Evolutionary conservation across 2,113 vertebrate species (phyloP), one percentile per base, ranked within the genome.

Genomic region (Gymnocephalus cernua): DNA sequence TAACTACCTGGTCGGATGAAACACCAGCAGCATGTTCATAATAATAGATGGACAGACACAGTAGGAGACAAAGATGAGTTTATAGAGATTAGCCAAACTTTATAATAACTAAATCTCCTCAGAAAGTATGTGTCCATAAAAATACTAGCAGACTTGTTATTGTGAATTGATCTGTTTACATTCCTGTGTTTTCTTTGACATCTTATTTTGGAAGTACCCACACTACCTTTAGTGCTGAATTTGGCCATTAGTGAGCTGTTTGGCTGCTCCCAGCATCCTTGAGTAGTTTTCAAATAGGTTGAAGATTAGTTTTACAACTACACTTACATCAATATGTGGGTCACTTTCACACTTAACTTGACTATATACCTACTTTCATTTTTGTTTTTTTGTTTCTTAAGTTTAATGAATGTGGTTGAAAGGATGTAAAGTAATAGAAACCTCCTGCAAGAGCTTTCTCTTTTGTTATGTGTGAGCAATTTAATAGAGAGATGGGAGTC

Each of bases 121-220:
- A 67, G 54, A 62, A 72, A 47, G 23, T 29, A 10, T 15, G 18
- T 53, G 53, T 45, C 35, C 12, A 53, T 58, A 59, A 66, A 54
- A 75, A 45, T 25, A 58, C 16, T 14, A 44, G 48, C 62, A 76
- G 58, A 6, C 35, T 27, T 45, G 16, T 61, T 51, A 71, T 76
- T 15, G 19, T 8, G 11, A 59, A 66, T 56, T 15, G 21, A 80
- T 74, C 23, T 74, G 70, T 69, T 83, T 78, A 54, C 41, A 65
- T 83, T 80, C 76, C n/a, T 61, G 10, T 45, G 23, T 47, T 86
- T 58, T 71, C 18, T 47, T 72, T 32, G 47, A 64, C 23, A 44
- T 48, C 27, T 61, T 45, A 70, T 78, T 48, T 67, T 77, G 35
- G 32, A 77, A 35, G 25, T 21, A 48, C 4, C 38, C 48, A 6